Base-by-base conservation (phyloP, 53 echinoderm and acorn worm species). In the Temnopleurus reevesii region DNA sequence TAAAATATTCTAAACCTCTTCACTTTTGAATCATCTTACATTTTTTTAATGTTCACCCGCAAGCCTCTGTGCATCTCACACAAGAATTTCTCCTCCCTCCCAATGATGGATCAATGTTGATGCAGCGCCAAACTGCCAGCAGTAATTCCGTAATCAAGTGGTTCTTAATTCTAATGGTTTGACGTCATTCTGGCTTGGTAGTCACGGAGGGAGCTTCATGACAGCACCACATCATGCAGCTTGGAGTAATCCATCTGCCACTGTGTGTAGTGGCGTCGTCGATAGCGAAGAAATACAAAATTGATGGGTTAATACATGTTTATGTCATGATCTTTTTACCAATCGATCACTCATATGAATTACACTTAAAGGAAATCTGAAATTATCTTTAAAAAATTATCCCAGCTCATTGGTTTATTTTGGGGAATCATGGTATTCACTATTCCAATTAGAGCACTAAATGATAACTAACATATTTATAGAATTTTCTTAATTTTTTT, bases 51-150 rank as follows among this genome's bases (percentile, higher is more conserved):
- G 59, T 76, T 76, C n/a, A 21, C 43, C 12, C 76, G 21, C 76
- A 56, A 60, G 60, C 28, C 30, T 30, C 10, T 8, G 27, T 29
- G 7, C 56, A 2, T 56, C 0, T 33, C 34, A 38, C n/a, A 38
- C 35, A 41, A 79, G 30, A 47, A 49, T 41, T 46, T 46, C 49
- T 28, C 79, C 51, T 79, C 79, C 79, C 17, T 79, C 79, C 79
- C 79, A 79, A 79, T 49, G 85, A 85, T 85, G 85, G 85, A 85
- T 85, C 59, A 85, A 85, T 85, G 85, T 85, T 85, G 85, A 59
- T 85, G 85, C 59, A 60, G 85, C 8, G 60, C 85, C 24, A 13
- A 27, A 59, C 59, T 60, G 59, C 59, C 85, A 59, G 85, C 59
- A 85, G 59, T 85, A 60, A 60, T 46, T 60, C 85, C 45, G 85